These are phyloP conservation scores for Eufriesea mexicana DNA, from an alignment of 1,140 invertebrate genomes.

Conservation along the genomic window DNA sequence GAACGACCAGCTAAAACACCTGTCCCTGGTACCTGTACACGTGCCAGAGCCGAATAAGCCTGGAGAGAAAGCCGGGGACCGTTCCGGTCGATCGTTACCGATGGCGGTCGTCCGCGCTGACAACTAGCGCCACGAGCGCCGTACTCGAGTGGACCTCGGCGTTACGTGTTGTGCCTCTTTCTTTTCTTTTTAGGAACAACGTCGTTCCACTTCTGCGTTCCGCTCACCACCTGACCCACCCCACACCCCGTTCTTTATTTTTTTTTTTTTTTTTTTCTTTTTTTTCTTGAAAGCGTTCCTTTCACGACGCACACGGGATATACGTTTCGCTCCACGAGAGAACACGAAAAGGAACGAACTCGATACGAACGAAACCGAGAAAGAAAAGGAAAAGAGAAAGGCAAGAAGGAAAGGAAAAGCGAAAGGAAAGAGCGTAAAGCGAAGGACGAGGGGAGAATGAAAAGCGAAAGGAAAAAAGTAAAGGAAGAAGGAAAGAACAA, in stretches of 20 bases:
- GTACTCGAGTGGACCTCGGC: not conserved
- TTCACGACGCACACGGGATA: not conserved
- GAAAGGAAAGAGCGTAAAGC: not conserved
- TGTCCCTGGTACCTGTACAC: no score
- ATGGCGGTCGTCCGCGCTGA: not conserved
- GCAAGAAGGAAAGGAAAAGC: not conserved
- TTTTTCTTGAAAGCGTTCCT: not conserved
- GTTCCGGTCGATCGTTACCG: not conserved
- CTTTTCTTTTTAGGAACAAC: slow-evolving; percentile 1
- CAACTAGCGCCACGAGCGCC: no score
- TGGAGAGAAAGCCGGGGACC: no score
- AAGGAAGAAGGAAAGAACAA: slow-evolving; percentile 2
- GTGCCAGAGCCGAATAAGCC: no score
- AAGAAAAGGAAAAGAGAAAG: not conserved
- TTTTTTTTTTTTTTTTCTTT: no score
- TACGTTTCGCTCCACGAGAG: not conserved
- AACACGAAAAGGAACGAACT: slow-evolving; percentile 11
- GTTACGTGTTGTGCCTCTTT: not conserved
- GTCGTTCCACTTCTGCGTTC: not conserved
- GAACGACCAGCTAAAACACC: no score
- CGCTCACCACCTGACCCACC: no score
- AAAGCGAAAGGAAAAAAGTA: not conserved
- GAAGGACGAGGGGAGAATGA: no score
- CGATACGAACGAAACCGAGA: not conserved
- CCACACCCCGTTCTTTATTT: no score